Base-by-base conservation (phyloP, 1,140 invertebrate genomes). In the Vanessa atalanta region DNA sequence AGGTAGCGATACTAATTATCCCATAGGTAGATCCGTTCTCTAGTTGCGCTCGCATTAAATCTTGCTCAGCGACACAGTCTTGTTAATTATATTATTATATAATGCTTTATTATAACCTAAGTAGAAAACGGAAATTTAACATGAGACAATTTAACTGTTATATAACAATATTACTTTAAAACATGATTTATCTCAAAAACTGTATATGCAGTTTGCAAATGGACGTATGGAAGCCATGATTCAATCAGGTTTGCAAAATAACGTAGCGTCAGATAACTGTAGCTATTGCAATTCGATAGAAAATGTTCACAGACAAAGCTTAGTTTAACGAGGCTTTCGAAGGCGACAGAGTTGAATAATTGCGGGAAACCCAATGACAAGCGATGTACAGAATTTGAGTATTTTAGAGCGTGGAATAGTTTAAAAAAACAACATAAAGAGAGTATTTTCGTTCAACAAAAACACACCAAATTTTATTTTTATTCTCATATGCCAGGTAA, bases 1-100 rank as follows among this genome's bases (percentile, higher is more conserved):
- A 88, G 86, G 84, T 87, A 90, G 86, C 88, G 84, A 90, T 92
- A 92, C 90, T 92, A 92, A 92, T 92, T 92, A 92, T 89, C 84
- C 85, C 90, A 90, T 88, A 88, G 84, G 83, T 89, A 88, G 79
- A 83, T 81, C 79, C 83, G 79, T 85, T 84, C 83, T 79, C 70
- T 76, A 77, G 75, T 84, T 84, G 80, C 80, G 75, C 83, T 84
- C 73, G 70, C 79, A 76, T 76, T 90, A 87, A 89, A 89, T 91
- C 87, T 89, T 88, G 81, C 63, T 57, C 16, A 47, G 31, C 48
- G 12, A 16, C 16, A 53, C 50, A 67, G 57, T 61, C 57, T 70
- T 70, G 47, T 37, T 70, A 50, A 43, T 61, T 20, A 50, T 70
- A 50, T 51, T 61, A 48, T 23, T 61, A 50, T 16, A 14, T 50